Base-by-base conservation (phyloP, 2,113 vertebrate species). In the Carettochelys insculpta region DNA sequence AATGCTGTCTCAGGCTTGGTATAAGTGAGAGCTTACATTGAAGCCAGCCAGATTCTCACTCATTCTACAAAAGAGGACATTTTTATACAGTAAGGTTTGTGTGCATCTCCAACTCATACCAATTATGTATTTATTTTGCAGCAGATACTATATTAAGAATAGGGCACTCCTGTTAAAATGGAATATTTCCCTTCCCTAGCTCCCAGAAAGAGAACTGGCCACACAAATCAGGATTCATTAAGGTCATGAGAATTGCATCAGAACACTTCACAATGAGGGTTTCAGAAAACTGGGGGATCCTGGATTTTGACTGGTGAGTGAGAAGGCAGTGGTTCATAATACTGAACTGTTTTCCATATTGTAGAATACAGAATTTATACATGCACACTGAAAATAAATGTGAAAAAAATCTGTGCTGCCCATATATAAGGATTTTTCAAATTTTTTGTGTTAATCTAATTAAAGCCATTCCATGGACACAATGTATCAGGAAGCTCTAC, bases 401-500 rank as follows among this genome's bases (percentile, higher is more conserved):
- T 38, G 20, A 34, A 43, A 11, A 51, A 20, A 77, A n/a, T n/a
- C 75, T 29, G 27, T 47, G 22, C 24, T 1, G 2, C 11, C 82
- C 7, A 73, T 34, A 34, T 24, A 24, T 34, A 53, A 38, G 17
- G n/a, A 68, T 68, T 68, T 68, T 68, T 68, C 61, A 68, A 38
- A 27, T 34, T 54, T 50, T 43, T 31, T 8, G 11, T 0, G 1
- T 27, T 12, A 25, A 48, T 5, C 7, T 20, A 82, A 85, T 34
- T 25, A 86, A 84, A 5, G 19, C 7, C 31, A 71, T 5, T n/a
- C 24, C 41, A 6, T 25, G 48, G 2, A 34, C 87, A 91, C 12
- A 4, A 73, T 4, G 43, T 1, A 2, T 1, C 2, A 41, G 12
- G 6, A 11, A 1, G 2, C 20, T 16, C 31, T 14, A 38, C 16